Evolutionary conservation across 2,797 vertebrate genomes (phyloP).

Genomic region (Periparus ater): DNA sequence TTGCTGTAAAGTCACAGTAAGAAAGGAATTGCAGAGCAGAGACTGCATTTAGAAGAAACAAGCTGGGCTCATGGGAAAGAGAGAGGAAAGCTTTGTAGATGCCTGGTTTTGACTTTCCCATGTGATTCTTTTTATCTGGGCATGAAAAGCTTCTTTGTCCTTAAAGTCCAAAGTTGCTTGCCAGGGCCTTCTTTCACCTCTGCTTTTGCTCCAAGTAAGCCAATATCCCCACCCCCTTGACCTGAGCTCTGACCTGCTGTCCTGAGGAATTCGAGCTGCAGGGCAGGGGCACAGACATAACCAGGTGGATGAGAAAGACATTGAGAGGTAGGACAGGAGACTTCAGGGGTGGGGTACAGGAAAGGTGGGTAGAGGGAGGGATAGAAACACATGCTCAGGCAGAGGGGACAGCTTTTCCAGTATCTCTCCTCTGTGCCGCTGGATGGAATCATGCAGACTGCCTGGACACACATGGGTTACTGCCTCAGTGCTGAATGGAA

Average conservation of each 20-base stretch:
- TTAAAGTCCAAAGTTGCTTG: neutral
- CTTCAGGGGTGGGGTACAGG: neutral
- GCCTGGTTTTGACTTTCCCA: neutral
- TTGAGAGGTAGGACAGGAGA: neutral
- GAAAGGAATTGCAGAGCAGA: neutral
- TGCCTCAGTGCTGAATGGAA: neutral
- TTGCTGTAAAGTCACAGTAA: neutral
- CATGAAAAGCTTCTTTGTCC: slow-evolving; percentile 7
- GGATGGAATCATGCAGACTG: fast-evolving
- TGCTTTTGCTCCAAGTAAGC: neutral
- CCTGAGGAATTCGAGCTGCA: neutral
- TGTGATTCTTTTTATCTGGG: neutral
- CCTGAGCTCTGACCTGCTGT: neutral
- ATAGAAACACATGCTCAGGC: neutral
- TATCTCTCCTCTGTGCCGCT: neutral
- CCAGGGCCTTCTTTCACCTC: neutral
- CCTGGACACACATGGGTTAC: fast-evolving
- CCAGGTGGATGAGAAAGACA: neutral
- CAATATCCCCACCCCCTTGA: fast-evolving
- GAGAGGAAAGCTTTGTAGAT: slow-evolving; percentile 8
- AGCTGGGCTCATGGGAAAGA: neutral
- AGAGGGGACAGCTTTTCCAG: fast-evolving
- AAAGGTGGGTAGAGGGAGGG: neutral
- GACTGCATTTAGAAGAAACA: neutral
- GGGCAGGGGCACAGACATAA: neutral